Evolutionary conservation across 2,888 invertebrate species (phyloP), one percentile per base, ranked within the genome.

Genomic region (Leptarthrus brevirostris): DNA sequence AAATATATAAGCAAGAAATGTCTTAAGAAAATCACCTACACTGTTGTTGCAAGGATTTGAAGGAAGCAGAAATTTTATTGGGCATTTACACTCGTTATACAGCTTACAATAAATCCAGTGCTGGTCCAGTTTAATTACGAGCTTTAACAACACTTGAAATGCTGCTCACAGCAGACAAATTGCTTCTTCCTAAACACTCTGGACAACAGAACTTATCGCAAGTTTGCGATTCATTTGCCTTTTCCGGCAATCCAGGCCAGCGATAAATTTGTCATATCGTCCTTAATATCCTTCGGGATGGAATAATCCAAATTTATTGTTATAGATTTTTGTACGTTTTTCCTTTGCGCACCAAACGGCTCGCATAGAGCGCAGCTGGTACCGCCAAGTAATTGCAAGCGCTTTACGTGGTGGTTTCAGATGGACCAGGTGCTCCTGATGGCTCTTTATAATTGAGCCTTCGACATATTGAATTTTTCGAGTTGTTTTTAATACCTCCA

Each of bases 181-280:
- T 14, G 8, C 5, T 18, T 34, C 30, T 16, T 14, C 56, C 26
- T 56, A 26, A 56, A 6, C 56, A 20, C 49, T 20, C 53, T 61
- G 73, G 73, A 73, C 73, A 53, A 53, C 52, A 34, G 44, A 73
- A 73, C 66, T 73, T 73, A 73, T 73, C 74, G 73, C 73, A 76
- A 74, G 64, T 76, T 76, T 74, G 76, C 76, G 72, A 76, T 76
- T 76, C 76, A 76, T 76, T 74, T 74, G 76, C 74, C 66, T 73
- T 52, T n/a, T 49, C 73, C 53, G 47, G 71, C 73, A 74, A 71
- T 75, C 75, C 73, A 54, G 52, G 71, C 72, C 69, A 53, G 58
- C 79, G 80, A 81, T 81, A 80, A 80, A 81, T 80, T 80, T 81
- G 80, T 80, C 80, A 81, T 80, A 79, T 80, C 79, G 80, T 79